Conservation (phyloP, 2,113 vertebrate species). For the Microtus montanus region DNA sequence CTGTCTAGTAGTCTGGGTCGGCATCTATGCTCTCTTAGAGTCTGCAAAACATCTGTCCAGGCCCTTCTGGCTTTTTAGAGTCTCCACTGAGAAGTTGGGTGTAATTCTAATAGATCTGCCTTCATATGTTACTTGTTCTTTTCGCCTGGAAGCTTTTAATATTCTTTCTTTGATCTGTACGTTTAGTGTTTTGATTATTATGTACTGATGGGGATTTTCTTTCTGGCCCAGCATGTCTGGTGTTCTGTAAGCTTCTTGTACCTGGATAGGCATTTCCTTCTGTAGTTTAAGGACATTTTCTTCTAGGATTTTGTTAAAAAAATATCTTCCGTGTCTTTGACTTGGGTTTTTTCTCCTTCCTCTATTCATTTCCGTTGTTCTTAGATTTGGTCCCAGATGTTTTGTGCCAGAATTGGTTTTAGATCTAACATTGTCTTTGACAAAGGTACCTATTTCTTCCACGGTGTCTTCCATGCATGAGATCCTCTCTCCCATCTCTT, state of each 20-base stretch:
- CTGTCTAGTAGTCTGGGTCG: background rate
- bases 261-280: background rate
- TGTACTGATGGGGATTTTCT: background rate
- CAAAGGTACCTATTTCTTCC: background rate
- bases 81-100: background rate
- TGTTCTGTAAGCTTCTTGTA: background rate
- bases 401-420: background rate
- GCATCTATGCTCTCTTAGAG: background rate
- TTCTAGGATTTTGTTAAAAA: background rate
- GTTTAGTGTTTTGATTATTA: background rate
- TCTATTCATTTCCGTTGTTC: background rate
- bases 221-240: background rate
- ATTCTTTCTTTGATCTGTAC: background rate
- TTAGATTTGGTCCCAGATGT: background rate
- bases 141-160: background rate
- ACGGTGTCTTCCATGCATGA: background rate
- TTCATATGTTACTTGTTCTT: background rate
- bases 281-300: background rate
- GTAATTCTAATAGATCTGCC: background rate
- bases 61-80: background rate
- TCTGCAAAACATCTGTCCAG: background rate
- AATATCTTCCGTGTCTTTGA: background rate
- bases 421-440: background rate
- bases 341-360: background rate
- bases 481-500: background rate